phyloP scores from a whole-genome alignment of 2,113 vertebrate species.

The Anhinga anhinga region DNA sequence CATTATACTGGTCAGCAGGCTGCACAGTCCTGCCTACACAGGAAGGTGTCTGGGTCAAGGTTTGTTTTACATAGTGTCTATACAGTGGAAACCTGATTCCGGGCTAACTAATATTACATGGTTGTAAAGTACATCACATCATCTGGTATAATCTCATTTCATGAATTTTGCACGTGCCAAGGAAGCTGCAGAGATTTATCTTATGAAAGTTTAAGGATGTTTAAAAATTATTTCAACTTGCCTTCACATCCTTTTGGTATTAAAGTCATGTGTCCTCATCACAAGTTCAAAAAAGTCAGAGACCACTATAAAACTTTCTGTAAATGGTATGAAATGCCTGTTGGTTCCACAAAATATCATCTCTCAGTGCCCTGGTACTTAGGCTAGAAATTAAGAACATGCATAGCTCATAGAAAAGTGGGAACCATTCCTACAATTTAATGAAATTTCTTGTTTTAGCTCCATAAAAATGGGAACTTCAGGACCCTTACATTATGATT shows the following conservation, averaged over 20 bases:
- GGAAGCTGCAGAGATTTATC: background rate
- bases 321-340: background rate
- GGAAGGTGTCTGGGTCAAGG: background rate
- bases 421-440: background rate
- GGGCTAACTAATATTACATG: background rate
- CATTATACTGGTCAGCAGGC: background rate
- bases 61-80: background rate
- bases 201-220: background rate
- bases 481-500: background rate
- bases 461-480: background rate
- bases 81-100: background rate
- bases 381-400: background rate
- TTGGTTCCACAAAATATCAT: background rate
- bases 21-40: background rate
- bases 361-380: background rate
- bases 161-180: background rate
- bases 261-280: background rate
- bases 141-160: background rate
- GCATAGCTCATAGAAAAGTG: background rate
- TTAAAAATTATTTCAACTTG: background rate
- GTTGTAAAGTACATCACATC: background rate
- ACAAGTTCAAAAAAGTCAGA: background rate
- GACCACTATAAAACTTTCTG: background rate
- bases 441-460: background rate
- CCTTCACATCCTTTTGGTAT: background rate